phyloP scores from a whole-genome alignment of 2,888 invertebrate genomes.

The Brachypterus glaber region DNA sequence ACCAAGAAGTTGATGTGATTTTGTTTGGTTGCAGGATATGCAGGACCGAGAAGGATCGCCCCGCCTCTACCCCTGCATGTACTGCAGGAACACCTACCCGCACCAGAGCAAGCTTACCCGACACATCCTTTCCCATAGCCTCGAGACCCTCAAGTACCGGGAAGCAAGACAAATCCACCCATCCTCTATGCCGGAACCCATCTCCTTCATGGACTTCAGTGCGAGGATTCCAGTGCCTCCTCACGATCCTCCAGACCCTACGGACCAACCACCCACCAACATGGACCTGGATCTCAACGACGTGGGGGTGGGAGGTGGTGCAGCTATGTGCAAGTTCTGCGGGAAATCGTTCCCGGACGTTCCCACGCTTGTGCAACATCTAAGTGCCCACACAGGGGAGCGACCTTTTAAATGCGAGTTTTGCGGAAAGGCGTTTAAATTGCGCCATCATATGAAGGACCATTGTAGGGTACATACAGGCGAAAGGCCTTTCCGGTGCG shows the following conservation, averaged over 20 bases:
- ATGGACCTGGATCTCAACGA: conserved; percentile 52
- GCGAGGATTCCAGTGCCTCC: conserved; percentile 37
- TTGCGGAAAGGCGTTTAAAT: conserved; percentile 87
- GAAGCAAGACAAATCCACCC: conserved; percentile 58
- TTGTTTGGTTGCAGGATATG: conserved; percentile 87
- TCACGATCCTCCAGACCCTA: conserved; percentile 42
- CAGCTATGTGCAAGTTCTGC: conserved; percentile 85
- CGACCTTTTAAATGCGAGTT: conserved; percentile 89
- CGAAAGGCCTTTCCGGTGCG: conserved; percentile 81
- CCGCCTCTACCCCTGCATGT: conserved; percentile 71
- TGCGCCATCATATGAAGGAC: conserved; percentile 90
- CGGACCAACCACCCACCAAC: conserved; percentile 42
- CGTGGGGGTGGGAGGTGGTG: conserved; percentile 55
- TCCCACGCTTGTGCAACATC: conserved; percentile 75
- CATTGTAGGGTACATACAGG: conserved; percentile 89
- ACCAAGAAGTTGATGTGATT: conserved; percentile 82
- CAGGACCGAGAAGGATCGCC: conserved; percentile 41
- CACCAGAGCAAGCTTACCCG: conserved; percentile 86
- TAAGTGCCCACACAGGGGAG: conserved; percentile 84
- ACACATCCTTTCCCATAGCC: conserved; percentile 80
- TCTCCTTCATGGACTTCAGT: conserved; percentile 37
- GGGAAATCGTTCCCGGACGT: conserved; percentile 89
- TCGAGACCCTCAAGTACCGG: conserved; percentile 79
- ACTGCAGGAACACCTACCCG: conserved; percentile 81
- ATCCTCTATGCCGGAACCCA: conserved; percentile 39